Base-by-base conservation (phyloP, 2,113 vertebrate genomes). In the Nothocercus nigrocapillus region DNA sequence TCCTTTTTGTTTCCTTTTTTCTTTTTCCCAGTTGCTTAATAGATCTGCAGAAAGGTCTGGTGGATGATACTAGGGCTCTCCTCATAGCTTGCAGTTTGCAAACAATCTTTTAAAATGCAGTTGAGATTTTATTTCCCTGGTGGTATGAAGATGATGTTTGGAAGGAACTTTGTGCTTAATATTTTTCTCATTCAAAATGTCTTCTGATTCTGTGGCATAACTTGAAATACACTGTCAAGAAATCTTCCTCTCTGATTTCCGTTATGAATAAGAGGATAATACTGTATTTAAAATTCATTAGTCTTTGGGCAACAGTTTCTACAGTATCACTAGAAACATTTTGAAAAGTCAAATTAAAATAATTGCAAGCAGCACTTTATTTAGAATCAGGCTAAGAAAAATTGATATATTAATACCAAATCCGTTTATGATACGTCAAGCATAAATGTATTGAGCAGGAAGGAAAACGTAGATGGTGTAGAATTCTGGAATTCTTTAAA, bases 81-180 rank as follows among this genome's bases (percentile, higher is more conserved):
- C 70, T 93, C 94, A 54, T 83, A 94, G 25, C 30, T 73, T 72
- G 73, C 38, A 93, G 30, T 89, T 94, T 78, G 10, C 19, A 69
- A 70, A 72, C 6, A 56, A 18, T 30, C 90, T 88, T 89, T 89
- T 10, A 86, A 79, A 94, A 36, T 36, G 85, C 13, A 44, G 3
- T 90, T 85, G 74, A 74, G 82, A 42, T 75, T 83, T 59, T 70
- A 38, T 80, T 89, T 92, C 22, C 8, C 34, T 90, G 7, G 18
- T 85, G 59, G 28, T 28, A 28, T 45, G 62, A 91, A 93, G 40
- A 59, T 56, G 70, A 63, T 75, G 82, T 85, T 42, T 47, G 2
- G 11, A 74, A 59, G 25, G 82, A 89, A 3, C 49, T 85, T 27
- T 15, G 5, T 45, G 11, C 15, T 38, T 93, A 66, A 47, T 72